phyloP scores from a whole-genome alignment of 2,888 invertebrate species.

The Diadegma fenestrale region DNA sequence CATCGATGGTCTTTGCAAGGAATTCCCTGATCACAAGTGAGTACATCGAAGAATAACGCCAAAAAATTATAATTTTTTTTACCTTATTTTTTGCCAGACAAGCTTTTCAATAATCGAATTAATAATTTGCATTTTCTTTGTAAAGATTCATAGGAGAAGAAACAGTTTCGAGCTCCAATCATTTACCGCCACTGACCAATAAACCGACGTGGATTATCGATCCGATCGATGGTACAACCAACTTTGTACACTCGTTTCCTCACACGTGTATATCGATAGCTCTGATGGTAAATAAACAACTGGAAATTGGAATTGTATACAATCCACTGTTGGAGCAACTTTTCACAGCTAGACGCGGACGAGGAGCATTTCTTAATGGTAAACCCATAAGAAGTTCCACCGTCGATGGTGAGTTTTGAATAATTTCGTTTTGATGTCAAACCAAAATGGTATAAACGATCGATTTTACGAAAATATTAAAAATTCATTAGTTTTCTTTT shows the following conservation, averaged over 20 bases:
- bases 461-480: background rate
- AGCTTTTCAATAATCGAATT: background rate
- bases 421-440: background rate
- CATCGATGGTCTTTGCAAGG: constrained; percentile 86
- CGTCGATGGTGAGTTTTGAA: constrained; percentile 83
- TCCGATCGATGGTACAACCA: constrained; percentile 95
- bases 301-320: constrained; percentile 90
- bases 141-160: constrained; percentile 94
- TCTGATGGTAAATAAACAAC: constrained; percentile 86
- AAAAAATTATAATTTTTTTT: background rate
- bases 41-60: constrained; percentile 60
- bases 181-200: constrained; percentile 88
- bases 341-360: constrained; percentile 89
- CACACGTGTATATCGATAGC: constrained; percentile 90
- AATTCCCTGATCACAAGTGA: constrained; percentile 89
- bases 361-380: constrained; percentile 91
- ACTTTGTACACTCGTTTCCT: constrained; percentile 92
- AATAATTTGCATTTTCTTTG: background rate
- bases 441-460: background rate
- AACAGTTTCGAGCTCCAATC: constrained; percentile 84
- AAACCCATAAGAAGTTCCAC: constrained; percentile 86
- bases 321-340: constrained; percentile 91
- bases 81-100: too few species aligned
- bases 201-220: constrained; percentile 94
- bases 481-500: background rate